Conservation (phyloP, 2,113 vertebrate genomes). For the Anolis sagrei region DNA sequence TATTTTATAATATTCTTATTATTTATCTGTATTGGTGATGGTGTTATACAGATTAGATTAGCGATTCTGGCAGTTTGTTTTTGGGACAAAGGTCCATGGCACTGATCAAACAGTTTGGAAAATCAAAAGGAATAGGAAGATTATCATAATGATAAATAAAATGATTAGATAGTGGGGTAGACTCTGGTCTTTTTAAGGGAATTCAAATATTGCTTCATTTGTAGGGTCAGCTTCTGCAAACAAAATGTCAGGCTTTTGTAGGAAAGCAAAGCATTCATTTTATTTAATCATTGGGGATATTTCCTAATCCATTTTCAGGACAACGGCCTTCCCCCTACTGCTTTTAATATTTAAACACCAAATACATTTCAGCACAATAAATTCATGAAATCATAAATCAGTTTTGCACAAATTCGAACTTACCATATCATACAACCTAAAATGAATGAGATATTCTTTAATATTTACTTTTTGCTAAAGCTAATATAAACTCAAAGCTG, state of each 20-base stretch:
- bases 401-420: not conserved
- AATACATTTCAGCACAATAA: not conserved
- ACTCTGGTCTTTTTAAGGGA: slow-evolving; percentile 60
- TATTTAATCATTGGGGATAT: not conserved
- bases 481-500: too few relatives aligned
- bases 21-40: slow-evolving; percentile 24
- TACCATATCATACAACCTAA: not conserved
- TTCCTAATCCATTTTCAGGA: not conserved
- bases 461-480: too few relatives aligned
- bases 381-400: not conserved
- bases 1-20: slow-evolving; percentile 2
- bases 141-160: slow-evolving; percentile 60
- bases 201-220: slow-evolving; percentile 53
- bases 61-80: slow-evolving; percentile 43
- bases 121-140: slow-evolving; percentile 62
- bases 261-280: not conserved
- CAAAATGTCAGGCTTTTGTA: slow-evolving; percentile 29
- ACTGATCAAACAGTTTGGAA: slow-evolving; percentile 54
- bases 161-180: slow-evolving; percentile 43
- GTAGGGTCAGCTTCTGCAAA: slow-evolving; percentile 33
- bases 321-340: not conserved
- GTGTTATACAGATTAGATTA: slow-evolving; percentile 47
- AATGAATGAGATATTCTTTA: not conserved
- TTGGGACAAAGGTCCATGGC: slow-evolving; percentile 24
- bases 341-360: not conserved